A percentile compares a stretch with the other conserved stretches of the same genome.
Conservation (phyloP, 2,113 vertebrate species). For the Ploceus nigricollis region DNA sequence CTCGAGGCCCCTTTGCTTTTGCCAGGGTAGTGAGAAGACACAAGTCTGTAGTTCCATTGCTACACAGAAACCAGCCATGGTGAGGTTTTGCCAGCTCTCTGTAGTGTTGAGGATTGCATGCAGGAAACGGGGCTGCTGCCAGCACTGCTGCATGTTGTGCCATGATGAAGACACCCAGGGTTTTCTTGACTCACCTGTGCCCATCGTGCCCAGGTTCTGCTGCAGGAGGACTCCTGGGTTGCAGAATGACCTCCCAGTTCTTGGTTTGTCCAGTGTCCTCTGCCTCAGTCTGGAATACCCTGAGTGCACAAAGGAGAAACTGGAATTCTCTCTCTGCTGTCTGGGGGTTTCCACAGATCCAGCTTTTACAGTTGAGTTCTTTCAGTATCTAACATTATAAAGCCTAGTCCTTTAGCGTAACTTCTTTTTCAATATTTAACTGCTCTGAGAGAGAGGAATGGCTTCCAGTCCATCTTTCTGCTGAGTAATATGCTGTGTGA, state of each 20-base stretch:
- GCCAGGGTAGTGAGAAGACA: not conserved
- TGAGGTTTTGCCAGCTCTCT: not conserved
- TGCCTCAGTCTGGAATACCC: not conserved
- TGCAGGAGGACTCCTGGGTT: not conserved
- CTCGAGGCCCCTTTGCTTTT: not conserved
- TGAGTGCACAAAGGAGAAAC: not conserved
- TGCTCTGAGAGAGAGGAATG: not conserved
- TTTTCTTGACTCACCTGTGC: not conserved
- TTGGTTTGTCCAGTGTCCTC: not conserved
- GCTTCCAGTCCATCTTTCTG: not conserved
- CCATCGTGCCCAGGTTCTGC: rapidly evolving
- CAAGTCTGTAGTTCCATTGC: not conserved
- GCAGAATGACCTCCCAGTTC: not conserved
- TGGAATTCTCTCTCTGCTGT: not conserved
- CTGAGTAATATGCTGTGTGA: not conserved
- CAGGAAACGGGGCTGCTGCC: not conserved
- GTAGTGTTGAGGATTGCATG: not conserved
- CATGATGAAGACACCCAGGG: rapidly evolving
- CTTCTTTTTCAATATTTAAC: not conserved
- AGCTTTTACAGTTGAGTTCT: not conserved
- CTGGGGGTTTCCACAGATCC: not conserved
- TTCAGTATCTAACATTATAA: not conserved
- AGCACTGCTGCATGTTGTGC: not conserved
- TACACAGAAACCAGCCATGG: rapidly evolving
- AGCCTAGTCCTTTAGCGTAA: not conserved